These are phyloP conservation scores for Verasper variegatus DNA, from an alignment of 2,113 vertebrate genomes.

Conservation along the genomic window DNA sequence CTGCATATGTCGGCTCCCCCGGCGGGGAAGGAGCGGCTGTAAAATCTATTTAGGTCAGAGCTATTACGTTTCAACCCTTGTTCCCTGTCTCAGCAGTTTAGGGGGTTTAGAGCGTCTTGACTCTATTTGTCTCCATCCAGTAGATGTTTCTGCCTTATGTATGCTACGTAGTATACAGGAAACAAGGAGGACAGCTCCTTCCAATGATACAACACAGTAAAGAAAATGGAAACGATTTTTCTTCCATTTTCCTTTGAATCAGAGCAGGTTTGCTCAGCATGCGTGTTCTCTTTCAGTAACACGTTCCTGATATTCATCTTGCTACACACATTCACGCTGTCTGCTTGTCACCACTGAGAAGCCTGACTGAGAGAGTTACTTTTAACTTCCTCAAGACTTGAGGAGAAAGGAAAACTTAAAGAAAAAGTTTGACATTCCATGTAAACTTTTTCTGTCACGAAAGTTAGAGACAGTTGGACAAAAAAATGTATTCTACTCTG, in stretches of 20 bases:
- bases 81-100: slow-evolving; percentile 66
- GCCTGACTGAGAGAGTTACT: background rate
- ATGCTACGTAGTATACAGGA: slow-evolving; percentile 35
- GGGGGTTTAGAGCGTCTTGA: slow-evolving; percentile 39
- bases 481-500: too few species aligned
- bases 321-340: background rate
- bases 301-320: slow-evolving; percentile 18
- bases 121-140: slow-evolving; percentile 58
- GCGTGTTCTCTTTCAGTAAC: slow-evolving; percentile 26
- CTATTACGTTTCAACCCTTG: slow-evolving; percentile 68
- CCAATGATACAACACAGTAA: slow-evolving; percentile 30
- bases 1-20: slow-evolving; percentile 63
- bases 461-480: too few species aligned
- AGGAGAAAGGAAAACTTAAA: too few species aligned
- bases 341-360: slow-evolving; percentile 1
- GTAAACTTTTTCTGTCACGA: too few species aligned
- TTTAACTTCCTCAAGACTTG: too few species aligned
- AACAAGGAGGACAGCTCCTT: slow-evolving; percentile 46
- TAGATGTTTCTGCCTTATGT: slow-evolving; percentile 59
- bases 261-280: slow-evolving; percentile 18
- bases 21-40: slow-evolving; percentile 60
- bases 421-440: too few species aligned
- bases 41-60: slow-evolving; percentile 80
- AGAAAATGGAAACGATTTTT: too few species aligned
- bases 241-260: background rate